A percentile compares a stretch with the other conserved stretches of the same genome.
phyloP scores from a whole-genome alignment of 2,797 vertebrate genomes.

The Brotula barbata region DNA sequence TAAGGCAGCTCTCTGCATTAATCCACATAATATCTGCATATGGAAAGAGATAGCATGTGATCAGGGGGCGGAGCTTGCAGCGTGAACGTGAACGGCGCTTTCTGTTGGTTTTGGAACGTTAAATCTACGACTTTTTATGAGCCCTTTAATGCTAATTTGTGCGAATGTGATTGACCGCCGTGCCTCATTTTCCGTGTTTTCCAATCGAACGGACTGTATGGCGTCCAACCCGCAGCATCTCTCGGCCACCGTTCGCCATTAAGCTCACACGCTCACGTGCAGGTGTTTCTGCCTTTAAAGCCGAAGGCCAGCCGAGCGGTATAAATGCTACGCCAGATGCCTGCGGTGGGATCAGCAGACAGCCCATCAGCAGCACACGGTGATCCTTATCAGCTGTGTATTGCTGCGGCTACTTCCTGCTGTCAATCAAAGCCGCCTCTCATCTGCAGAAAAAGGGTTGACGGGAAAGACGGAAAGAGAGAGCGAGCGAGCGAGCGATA shows the following conservation, averaged over 20 bases:
- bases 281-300: slow-evolving; percentile 49
- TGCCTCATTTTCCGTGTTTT: too few relatives aligned
- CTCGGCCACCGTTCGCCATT: slow-evolving; percentile 25
- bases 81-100: too few relatives aligned
- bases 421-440: slow-evolving; percentile 56
- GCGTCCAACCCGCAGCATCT: too few relatives aligned
- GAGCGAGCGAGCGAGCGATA: slow-evolving; percentile 24
- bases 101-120: too few relatives aligned
- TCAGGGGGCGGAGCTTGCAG: too few relatives aligned
- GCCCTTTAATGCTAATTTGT: too few relatives aligned
- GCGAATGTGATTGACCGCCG: too few relatives aligned
- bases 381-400: slow-evolving; percentile 56
- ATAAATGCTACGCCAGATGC: slow-evolving; percentile 58
- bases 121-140: too few relatives aligned
- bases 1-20: too few relatives aligned
- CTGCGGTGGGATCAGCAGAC: slow-evolving; percentile 52
- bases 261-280: not conserved
- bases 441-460: slow-evolving; percentile 45
- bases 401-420: slow-evolving; percentile 56
- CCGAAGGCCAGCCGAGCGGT: slow-evolving; percentile 48
- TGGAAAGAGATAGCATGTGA: too few relatives aligned
- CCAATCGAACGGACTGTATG: too few relatives aligned
- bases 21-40: too few relatives aligned
- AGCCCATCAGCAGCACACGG: slow-evolving; percentile 57
- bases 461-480: slow-evolving; percentile 54